phyloP scores from a whole-genome alignment of 2,797 vertebrate genomes.

The Lutjanus argentimaculatus region DNA sequence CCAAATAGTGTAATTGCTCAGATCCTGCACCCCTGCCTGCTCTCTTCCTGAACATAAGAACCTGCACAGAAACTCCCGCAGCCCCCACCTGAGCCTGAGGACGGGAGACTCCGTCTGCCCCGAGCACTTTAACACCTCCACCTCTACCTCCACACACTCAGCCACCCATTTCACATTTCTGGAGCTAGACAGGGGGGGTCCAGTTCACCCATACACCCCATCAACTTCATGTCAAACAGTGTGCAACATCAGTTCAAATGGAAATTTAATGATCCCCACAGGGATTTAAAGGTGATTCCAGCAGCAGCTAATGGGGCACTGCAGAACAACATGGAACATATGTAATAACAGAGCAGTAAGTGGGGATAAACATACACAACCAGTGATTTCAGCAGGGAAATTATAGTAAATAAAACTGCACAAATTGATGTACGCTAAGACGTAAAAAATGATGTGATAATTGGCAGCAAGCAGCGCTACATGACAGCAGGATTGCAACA shows the following conservation, averaged over 20 bases:
- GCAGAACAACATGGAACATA: conserved; percentile 15
- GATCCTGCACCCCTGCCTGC: conserved; percentile 71
- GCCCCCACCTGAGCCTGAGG: conserved; percentile 34
- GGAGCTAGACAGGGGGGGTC: conserved; percentile 19
- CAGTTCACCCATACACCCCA: conserved; percentile 8
- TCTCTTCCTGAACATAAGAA: conserved; percentile 74
- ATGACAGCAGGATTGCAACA: not conserved
- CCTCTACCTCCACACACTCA: conserved; percentile 1
- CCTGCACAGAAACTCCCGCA: conserved; percentile 39
- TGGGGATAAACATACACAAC: conserved; percentile 18
- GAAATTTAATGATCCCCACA: conserved; percentile 50
- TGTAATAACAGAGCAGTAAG: conserved; percentile 2
- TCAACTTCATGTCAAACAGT: conserved; percentile 58
- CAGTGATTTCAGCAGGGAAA: conserved; percentile 20
- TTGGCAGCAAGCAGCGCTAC: conserved; percentile 8
- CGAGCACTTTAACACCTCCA: conserved; percentile 56
- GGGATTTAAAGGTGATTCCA: conserved; percentile 35
- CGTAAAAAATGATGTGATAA: conserved; percentile 52
- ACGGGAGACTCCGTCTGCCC: conserved; percentile 37
- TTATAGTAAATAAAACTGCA: conserved; percentile 16
- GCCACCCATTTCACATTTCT: conserved; percentile 36
- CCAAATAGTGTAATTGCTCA: conserved; percentile 82
- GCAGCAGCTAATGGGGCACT: conserved; percentile 29
- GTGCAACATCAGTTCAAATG: conserved; percentile 48
- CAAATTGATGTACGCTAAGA: conserved; percentile 2